These are phyloP conservation scores for Torymus texanus DNA, from an alignment of 2,888 invertebrate genomes.

Conservation along the genomic window DNA sequence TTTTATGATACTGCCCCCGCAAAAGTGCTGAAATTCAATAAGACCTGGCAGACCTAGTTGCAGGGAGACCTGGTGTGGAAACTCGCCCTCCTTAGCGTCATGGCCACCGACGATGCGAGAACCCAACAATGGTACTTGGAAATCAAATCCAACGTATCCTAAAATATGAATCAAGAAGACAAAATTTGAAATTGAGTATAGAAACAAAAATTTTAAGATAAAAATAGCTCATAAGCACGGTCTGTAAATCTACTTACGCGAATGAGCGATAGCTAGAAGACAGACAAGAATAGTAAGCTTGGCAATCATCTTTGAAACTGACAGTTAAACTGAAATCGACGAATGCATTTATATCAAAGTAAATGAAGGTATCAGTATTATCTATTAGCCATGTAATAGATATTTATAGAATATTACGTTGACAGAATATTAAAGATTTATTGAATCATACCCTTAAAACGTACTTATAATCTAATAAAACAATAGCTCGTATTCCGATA, in stretches of 20 bases:
- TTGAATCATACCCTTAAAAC: too few relatives aligned
- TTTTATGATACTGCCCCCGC: constrained; percentile 72
- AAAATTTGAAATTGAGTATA: not conserved
- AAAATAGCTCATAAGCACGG: not conserved
- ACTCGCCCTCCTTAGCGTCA: constrained; percentile 71
- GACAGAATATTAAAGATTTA: too few relatives aligned
- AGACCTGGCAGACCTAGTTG: constrained; percentile 66
- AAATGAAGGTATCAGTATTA: too few relatives aligned
- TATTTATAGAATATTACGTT: too few relatives aligned
- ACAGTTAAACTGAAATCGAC: too few relatives aligned
- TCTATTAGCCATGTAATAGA: too few relatives aligned
- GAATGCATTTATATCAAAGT: too few relatives aligned
- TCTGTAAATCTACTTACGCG: constrained; percentile 18
- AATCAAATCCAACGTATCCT: too few relatives aligned
- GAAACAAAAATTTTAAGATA: not conserved
- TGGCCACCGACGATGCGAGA: constrained; percentile 62
- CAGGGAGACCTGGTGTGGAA: constrained; percentile 76
- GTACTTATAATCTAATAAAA: too few relatives aligned
- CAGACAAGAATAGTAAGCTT: constrained; percentile 10
- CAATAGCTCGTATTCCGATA: too few relatives aligned
- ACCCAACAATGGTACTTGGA: not conserved
- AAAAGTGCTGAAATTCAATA: constrained; percentile 61
- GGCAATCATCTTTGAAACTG: not conserved
- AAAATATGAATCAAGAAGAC: too few relatives aligned
- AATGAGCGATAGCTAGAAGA: constrained; percentile 16